Conservation (phyloP, 1,140 invertebrate genomes). For the Leptonema lineaticorne region DNA sequence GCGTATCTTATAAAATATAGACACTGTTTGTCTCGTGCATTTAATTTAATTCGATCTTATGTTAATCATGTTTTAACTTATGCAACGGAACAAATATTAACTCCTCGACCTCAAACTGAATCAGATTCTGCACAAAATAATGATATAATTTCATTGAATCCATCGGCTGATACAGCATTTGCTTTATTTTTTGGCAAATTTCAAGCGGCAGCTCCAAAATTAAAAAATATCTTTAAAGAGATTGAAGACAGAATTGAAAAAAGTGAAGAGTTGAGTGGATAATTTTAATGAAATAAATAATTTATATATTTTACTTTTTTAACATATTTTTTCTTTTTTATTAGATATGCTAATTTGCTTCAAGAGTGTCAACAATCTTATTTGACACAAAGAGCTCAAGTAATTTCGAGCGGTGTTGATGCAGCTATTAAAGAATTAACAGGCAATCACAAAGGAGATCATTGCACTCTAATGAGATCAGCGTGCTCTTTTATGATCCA, state of each 20-base stretch:
- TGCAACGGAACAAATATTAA: constrained; percentile 73
- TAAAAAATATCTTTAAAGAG: constrained; percentile 78
- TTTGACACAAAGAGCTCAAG: constrained; percentile 70
- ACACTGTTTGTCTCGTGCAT: constrained; percentile 76
- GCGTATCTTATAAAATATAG: constrained; percentile 73
- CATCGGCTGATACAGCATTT: constrained; percentile 72
- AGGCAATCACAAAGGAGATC: constrained; percentile 73
- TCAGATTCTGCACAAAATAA: constrained; percentile 48
- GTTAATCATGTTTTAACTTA: constrained; percentile 71
- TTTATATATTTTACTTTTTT: constrained; percentile 22
- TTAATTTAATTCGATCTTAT: constrained; percentile 76
- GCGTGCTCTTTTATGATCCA: constrained; percentile 88
- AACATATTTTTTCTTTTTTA: constrained; percentile 16
- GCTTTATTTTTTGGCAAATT: constrained; percentile 94
- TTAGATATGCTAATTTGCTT: constrained; percentile 74
- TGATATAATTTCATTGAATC: constrained; percentile 42
- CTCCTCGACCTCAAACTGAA: constrained; percentile 49
- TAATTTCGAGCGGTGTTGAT: constrained; percentile 75
- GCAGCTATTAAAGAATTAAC: constrained; percentile 74
- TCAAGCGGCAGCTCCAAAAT: constrained; percentile 80
- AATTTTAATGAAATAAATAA: background rate
- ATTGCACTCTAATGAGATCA: constrained; percentile 84
- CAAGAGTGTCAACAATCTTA: constrained; percentile 86
- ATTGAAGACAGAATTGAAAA: constrained; percentile 75
- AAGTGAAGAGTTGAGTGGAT: constrained; percentile 64